Conservation (phyloP, 1,140 invertebrate genomes). For the Eriosoma lanigerum region DNA sequence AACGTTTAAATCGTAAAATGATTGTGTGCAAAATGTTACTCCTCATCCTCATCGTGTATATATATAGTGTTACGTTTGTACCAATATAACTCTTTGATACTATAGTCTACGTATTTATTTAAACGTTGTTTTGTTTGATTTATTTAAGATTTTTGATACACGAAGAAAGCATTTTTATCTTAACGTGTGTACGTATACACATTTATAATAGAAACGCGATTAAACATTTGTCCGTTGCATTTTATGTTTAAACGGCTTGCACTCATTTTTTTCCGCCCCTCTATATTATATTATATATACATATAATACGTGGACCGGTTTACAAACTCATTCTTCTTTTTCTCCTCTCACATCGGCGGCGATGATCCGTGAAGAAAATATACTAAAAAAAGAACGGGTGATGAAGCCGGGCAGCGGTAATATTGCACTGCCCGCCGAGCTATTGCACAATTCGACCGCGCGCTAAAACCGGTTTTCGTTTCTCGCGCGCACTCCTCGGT, state of each 20-base stretch:
- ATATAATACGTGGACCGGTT: constrained; percentile 29
- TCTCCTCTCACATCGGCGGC: constrained; percentile 12
- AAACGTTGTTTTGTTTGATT: no score
- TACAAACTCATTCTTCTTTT: constrained; percentile 23
- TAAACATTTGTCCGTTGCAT: constrained; percentile 23
- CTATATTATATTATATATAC: not conserved
- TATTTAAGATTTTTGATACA: no score
- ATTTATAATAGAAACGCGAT: constrained; percentile 3
- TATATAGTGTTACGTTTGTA: no score
- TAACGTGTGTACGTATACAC: not conserved
- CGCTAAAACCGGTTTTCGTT: constrained; percentile 37
- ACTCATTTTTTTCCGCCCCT: constrained; percentile 32
- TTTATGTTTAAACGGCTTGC: constrained; percentile 30
- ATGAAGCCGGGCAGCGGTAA: constrained; percentile 14
- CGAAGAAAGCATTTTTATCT: constrained; percentile 24
- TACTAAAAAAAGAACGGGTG: not conserved
- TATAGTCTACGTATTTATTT: no score
- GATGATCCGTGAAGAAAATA: constrained; percentile 27
- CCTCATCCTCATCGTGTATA: no score
- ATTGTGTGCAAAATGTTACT: no score
- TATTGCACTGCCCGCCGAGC: constrained; percentile 43
- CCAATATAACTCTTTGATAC: no score
- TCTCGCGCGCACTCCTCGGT: not conserved
- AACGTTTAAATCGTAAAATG: no score
- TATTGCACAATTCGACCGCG: constrained; percentile 36